Evolutionary conservation across 2,113 vertebrate genomes (phyloP).

Genomic region (Calidris pugnax): DNA sequence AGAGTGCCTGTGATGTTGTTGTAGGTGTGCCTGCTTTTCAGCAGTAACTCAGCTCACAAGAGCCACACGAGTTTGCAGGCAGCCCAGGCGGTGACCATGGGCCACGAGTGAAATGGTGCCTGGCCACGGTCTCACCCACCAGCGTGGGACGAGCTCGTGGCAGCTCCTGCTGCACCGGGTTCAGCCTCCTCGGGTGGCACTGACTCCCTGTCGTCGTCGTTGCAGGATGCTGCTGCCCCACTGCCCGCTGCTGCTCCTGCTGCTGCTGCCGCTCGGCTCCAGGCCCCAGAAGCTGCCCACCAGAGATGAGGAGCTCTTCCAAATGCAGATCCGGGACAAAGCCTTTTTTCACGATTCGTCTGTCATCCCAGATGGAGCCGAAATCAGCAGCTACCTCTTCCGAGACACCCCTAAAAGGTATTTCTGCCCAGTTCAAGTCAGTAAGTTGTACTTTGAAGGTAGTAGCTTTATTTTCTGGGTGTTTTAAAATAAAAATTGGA

Average conservation of each 20-base stretch:
- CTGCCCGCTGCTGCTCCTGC: conserved; percentile 67
- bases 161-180: background rate
- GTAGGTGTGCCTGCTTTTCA: accelerated
- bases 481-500: background rate
- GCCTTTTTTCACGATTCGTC: conserved; percentile 90
- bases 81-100: accelerated
- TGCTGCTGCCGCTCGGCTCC: conserved; percentile 74
- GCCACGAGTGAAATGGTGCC: accelerated
- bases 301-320: conserved; percentile 94
- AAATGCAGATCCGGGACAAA: conserved; percentile 97
- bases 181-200: background rate
- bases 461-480: background rate
- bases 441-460: background rate
- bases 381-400: conserved; percentile 95
- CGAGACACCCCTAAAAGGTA: conserved; percentile 96
- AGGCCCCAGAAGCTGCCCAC: conserved; percentile 92
- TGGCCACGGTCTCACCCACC: accelerated
- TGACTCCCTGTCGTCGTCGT: conserved; percentile 4
- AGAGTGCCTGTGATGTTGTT: accelerated
- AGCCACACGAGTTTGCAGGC: background rate
- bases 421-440: background rate
- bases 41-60: no score
- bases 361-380: conserved; percentile 92
- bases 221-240: conserved; percentile 84
- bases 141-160: background rate